Evolutionary conservation across 1,140 invertebrate species (phyloP).

Genomic region (Caenorhabditis briggsae): DNA sequence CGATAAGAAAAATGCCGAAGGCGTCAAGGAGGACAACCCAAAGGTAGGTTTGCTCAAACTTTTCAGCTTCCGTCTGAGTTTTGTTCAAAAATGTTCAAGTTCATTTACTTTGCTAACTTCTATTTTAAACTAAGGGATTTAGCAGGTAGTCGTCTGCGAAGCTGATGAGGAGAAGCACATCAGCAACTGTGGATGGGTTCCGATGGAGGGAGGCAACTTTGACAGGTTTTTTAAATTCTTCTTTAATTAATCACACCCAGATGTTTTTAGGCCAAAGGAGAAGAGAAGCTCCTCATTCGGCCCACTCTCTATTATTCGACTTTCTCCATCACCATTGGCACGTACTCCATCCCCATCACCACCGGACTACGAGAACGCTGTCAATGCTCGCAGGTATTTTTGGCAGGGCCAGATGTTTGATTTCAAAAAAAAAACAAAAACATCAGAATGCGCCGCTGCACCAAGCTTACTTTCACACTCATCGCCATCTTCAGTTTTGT

Average conservation of each 20-base stretch:
- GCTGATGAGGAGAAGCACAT: constrained; percentile 60
- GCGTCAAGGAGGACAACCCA: constrained; percentile 22
- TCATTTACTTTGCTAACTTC: too few species aligned
- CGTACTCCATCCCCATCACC: constrained; percentile 61
- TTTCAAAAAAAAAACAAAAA: neutral
- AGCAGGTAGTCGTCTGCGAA: constrained; percentile 57
- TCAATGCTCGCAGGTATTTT: constrained; percentile 55
- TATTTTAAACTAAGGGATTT: too few species aligned
- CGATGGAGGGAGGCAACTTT: constrained; percentile 58
- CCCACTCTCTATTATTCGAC: constrained; percentile 62
- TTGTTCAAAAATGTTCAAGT: neutral
- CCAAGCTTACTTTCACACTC: constrained; percentile 67
- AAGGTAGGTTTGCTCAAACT: neutral
- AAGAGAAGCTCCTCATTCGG: constrained; percentile 62
- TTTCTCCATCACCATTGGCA: constrained; percentile 61
- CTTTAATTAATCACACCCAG: neutral
- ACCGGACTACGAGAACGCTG: constrained; percentile 60
- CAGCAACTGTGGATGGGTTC: constrained; percentile 57
- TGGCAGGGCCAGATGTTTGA: neutral
- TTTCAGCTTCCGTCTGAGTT: neutral
- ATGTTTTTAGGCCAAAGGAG: constrained; percentile 50
- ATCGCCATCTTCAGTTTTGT: constrained; percentile 74
- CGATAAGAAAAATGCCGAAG: constrained; percentile 55
- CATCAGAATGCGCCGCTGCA: constrained; percentile 59
- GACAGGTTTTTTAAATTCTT: constrained; percentile 16